Percentiles rank a stretch among this genome's conserved stretches.
phyloP scores from a whole-genome alignment of 2,888 invertebrate species.

The Tenthredo distinguenda region DNA sequence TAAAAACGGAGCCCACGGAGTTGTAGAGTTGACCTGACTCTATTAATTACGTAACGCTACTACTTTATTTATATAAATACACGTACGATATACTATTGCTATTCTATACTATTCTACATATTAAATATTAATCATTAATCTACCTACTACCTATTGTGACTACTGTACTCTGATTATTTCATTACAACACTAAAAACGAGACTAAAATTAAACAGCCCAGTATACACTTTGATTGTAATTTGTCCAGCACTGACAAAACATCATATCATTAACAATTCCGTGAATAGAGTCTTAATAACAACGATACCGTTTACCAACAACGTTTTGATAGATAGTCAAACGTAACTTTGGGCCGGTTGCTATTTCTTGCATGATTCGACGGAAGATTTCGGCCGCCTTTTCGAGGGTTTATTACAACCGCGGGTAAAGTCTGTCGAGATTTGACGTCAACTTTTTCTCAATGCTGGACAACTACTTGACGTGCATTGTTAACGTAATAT shows the following conservation, averaged over 20 bases:
- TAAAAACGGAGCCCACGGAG: neutral
- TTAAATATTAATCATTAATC: constrained; percentile 46
- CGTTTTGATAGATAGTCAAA: constrained; percentile 12
- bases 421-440: constrained; percentile 23
- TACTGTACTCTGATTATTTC: constrained; percentile 50
- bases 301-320: constrained; percentile 30
- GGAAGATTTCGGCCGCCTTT: constrained; percentile 13
- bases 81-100: constrained; percentile 52
- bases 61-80: constrained; percentile 54
- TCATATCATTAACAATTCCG: neutral
- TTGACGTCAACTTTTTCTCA: constrained; percentile 13
- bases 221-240: constrained; percentile 24
- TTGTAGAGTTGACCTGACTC: constrained; percentile 36
- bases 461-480: constrained; percentile 46
- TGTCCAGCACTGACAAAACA: constrained; percentile 43
- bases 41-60: constrained; percentile 43
- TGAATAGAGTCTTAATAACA: neutral
- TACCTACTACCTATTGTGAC: constrained; percentile 44
- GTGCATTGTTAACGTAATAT: constrained; percentile 47
- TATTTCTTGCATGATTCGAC: neutral
- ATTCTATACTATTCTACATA: constrained; percentile 53
- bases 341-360: constrained; percentile 9
- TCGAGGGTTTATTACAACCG: neutral
- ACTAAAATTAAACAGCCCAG: constrained; percentile 23
- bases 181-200: constrained; percentile 6